Conservation (phyloP, 2,113 vertebrate species). For the Eudyptes chrysolophus region DNA sequence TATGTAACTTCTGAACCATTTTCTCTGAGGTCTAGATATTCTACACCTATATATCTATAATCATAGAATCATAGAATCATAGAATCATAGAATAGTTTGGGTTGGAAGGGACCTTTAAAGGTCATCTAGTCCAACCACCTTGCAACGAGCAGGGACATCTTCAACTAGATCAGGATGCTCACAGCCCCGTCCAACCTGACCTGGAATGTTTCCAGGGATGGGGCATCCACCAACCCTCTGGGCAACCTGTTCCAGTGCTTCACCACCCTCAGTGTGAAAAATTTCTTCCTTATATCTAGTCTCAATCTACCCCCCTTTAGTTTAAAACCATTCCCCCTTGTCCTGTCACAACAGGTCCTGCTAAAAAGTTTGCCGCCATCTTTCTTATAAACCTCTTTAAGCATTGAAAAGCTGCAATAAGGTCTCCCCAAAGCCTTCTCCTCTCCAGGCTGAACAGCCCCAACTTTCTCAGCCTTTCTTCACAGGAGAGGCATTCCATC, state of each 20-base stretch:
- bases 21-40: not conserved
- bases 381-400: too few species aligned
- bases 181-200: not conserved
- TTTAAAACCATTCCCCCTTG: too few species aligned
- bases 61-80: not conserved
- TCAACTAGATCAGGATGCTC: not conserved
- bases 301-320: too few species aligned
- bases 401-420: not conserved
- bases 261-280: not conserved
- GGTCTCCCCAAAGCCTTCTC: not conserved
- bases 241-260: not conserved
- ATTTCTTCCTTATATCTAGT: too few species aligned
- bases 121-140: not conserved
- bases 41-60: not conserved
- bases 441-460: too few species aligned
- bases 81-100: not conserved
- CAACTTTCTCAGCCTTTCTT: too few species aligned
- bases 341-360: too few species aligned
- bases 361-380: too few species aligned
- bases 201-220: not conserved
- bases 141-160: not conserved
- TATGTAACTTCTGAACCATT: not conserved
- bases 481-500: too few species aligned
- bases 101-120: not conserved
- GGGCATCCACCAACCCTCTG: not conserved